Base-by-base conservation (phyloP, 2,113 vertebrate genomes). In the Podarcis muralis region DNA sequence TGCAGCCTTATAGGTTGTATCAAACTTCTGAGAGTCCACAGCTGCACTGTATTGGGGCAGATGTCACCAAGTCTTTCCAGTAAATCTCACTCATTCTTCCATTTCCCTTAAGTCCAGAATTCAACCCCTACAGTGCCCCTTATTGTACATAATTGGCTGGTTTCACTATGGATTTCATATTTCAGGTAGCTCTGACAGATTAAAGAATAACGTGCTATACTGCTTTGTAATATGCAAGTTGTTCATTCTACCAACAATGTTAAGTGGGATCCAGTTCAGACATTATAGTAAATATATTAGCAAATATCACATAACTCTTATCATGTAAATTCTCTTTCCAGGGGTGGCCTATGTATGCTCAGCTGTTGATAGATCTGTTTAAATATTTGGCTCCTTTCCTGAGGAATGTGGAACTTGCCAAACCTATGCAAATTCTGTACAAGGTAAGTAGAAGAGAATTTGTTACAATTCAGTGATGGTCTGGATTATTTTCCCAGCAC, bases 391-490 rank as follows among this genome's bases (percentile, higher is more conserved):
- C 98, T 37, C 99, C 99, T 92, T 99, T 99, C 95, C 95, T 99
- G 96, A 98, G 99, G 97, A 99, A 99, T 89, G 99, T 99, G 94
- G 99, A 99, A 97, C 99, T 99, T 95, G 98, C 98, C 96, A 99
- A 99, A 98, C 99, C 99, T 99, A 99, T 99, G 99, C 99, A 99
- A 98, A 99, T 99, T 92, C 99, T 99, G 93, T 99, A 99, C 94
- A 99, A 99, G 99, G 99, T 99, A 97, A 97, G 87, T 78, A 89
- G 1, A 5, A 65, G 22, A 77, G 32, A 77, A 13, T 25, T 43
- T 27, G 23, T 23, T 77, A 23, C 74, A 40, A 22, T 76, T 23
- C 37, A 40, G 12, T 40, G n/a, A 15, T n/a, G 69, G 8, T 72
- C 69, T n/a, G 69, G 27, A 30, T 27, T 20, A 66, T 37, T 77